Base-by-base conservation (phyloP, 2,113 vertebrate species). In the Willisornis vidua region DNA sequence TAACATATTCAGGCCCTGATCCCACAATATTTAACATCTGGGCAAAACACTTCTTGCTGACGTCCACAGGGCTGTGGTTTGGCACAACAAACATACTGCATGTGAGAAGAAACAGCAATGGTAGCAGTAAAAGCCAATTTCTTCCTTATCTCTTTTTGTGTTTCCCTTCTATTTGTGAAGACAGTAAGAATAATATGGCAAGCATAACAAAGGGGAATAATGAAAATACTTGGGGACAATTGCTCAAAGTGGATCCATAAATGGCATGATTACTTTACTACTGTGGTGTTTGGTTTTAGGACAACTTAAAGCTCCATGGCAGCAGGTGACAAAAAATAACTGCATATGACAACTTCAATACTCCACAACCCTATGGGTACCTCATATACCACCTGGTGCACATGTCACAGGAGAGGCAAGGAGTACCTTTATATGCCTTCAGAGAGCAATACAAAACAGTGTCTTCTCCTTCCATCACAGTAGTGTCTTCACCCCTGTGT, bases 1-100 rank as follows among this genome's bases (percentile, higher is more conserved):
- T 55, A 91, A 86, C 6, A 85, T 92, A 93, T 71, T 90, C 51
- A 90, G 63, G 55, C 22, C 66, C 45, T 91, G 48, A 93, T 96
- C 87, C 77, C 23, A 70, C 9, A 57, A 28, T 71, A 88, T 77
- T 90, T 93, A 90, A 76, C 51, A 95, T 25, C 31, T 74, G 43
- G 59, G 31, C 46, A 88, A 79, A 96, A 85, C 0, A 3, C 6
- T 85, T 51, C 68, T 73, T 80, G 65, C 57, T 81, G 66, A 93
- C 5, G 8, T 75, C 13, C 37, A 73, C 51, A 35, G 28, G 20
- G 28, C 48, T 89, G 6, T 55, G 16, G 29, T 58, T 63, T 70
- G 52, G 74, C 75, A 80, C 59, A 70, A 93, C 6, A 65, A 87
- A 73, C 39, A 57, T 1, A 0, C 43, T 49, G 29, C 63, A 74